Conservation (phyloP, 1,140 invertebrate genomes). For the Scaptomyza hsui region DNA sequence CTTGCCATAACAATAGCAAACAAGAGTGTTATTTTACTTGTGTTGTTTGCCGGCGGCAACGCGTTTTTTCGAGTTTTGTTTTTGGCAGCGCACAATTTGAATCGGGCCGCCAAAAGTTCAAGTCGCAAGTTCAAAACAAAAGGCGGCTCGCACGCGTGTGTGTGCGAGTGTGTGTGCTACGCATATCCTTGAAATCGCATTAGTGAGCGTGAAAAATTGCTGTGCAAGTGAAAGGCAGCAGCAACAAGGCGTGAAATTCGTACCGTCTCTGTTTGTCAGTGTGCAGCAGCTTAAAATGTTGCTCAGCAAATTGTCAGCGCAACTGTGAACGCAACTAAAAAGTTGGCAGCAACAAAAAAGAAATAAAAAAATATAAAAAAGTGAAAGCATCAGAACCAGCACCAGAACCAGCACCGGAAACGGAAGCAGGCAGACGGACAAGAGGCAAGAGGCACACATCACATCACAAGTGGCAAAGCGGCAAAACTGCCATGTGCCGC, state of each 20-base stretch:
- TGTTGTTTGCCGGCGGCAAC: constrained; percentile 20
- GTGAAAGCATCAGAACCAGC: constrained; percentile 56
- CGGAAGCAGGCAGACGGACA: constrained; percentile 39
- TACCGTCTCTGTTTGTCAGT: constrained; percentile 7
- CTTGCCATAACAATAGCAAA: constrained; percentile 39
- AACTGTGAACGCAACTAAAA: constrained; percentile 45
- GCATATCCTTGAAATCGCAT: constrained; percentile 41
- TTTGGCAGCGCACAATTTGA: constrained; percentile 22
- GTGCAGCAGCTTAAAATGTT: constrained; percentile 21
- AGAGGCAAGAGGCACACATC: constrained; percentile 15
- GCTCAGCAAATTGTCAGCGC: constrained; percentile 35
- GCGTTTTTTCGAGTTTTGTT: constrained; percentile 17
- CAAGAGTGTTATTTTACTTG: background rate
- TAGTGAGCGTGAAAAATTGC: constrained; percentile 35
- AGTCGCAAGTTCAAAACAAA: constrained; percentile 39
- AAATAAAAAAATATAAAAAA: constrained; percentile 34
- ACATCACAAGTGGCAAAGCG: constrained; percentile 9
- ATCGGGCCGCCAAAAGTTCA: constrained; percentile 38
- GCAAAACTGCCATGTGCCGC: constrained; percentile 42
- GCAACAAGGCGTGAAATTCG: constrained; percentile 44
- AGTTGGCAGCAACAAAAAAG: constrained; percentile 31
- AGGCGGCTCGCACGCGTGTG: constrained; percentile 10
- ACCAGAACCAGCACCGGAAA: constrained; percentile 35
- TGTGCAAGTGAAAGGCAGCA: constrained; percentile 43
- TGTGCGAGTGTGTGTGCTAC: constrained; percentile 18